phyloP scores from a whole-genome alignment of 2,797 vertebrate genomes.

The Sebastes nivosus region DNA sequence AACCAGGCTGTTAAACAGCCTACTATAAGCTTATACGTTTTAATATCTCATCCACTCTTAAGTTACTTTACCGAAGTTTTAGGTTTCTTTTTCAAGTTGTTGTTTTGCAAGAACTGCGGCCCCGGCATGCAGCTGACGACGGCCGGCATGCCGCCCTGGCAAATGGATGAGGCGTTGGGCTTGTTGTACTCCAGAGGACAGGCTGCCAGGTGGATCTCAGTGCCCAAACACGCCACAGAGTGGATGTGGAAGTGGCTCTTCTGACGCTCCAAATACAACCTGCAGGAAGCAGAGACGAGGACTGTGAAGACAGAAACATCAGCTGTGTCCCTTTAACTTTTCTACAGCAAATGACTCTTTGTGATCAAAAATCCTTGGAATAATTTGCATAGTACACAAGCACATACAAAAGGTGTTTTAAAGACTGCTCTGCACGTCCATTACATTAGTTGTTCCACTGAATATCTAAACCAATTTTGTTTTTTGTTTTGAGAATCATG shows the following conservation, averaged over 20 bases:
- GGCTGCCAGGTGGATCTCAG: constrained; percentile 91
- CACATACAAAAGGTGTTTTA: neutral
- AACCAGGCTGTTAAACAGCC: neutral
- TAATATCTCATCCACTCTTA: neutral
- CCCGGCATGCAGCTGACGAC: constrained; percentile 93
- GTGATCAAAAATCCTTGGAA: neutral
- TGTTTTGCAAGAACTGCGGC: constrained; percentile 80
- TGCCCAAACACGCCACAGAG: constrained; percentile 89
- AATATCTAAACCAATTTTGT: neutral
- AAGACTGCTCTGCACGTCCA: neutral
- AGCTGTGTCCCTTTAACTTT: neutral
- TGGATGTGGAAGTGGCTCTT: constrained; percentile 87
- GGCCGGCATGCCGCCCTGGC: constrained; percentile 83
- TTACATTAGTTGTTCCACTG: neutral
- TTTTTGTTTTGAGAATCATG: neutral
- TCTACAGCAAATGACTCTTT: neutral
- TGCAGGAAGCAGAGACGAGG: constrained; percentile 59
- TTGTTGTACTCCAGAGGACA: constrained; percentile 90
- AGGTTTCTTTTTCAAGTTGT: constrained; percentile 84
- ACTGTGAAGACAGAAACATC: neutral
- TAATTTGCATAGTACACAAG: neutral
- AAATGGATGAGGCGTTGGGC: constrained; percentile 83
- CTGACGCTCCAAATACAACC: constrained; percentile 88
- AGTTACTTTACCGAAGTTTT: constrained; percentile 75
- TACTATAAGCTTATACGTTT: neutral